Conservation (phyloP, 2,113 vertebrate genomes). For the Nothobranchius furzeri region DNA sequence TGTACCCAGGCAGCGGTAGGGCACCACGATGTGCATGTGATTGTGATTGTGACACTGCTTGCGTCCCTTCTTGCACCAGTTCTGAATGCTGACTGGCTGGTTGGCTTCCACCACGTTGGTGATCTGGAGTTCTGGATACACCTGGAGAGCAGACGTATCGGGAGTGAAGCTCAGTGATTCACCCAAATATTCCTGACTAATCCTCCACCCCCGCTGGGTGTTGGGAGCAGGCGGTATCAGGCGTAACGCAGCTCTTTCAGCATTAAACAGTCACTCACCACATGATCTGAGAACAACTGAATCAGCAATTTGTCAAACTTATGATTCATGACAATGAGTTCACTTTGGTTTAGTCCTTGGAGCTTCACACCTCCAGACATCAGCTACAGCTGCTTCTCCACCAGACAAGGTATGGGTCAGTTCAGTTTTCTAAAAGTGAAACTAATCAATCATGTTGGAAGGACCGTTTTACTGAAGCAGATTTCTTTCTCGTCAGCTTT, state of each 20-base stretch:
- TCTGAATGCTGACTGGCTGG: conserved; percentile 95
- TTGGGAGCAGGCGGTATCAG: background rate
- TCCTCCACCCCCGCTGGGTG: background rate
- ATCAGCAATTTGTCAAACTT: conserved; percentile 1
- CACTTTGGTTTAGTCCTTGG: background rate
- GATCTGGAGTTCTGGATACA: conserved; percentile 97
- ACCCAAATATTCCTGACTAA: background rate
- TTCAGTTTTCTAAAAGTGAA: no score
- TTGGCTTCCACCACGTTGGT: conserved; percentile 99
- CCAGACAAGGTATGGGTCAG: no score
- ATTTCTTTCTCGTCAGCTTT: no score
- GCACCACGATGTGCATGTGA: conserved; percentile 93
- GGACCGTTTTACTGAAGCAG: no score
- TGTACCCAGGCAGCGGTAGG: conserved; percentile 95
- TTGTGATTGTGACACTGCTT: conserved; percentile 91
- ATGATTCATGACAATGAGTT: background rate
- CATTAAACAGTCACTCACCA: background rate
- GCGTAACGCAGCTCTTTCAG: background rate
- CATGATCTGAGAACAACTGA: background rate
- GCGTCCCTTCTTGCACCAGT: conserved; percentile 95
- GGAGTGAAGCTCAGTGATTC: background rate
- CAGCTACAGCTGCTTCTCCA: background rate
- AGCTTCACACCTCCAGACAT: background rate
- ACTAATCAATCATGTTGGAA: no score
- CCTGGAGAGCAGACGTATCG: conserved; percentile 67